Evolutionary conservation across 2,888 invertebrate genomes (phyloP), one percentile per base, ranked within the genome.

Genomic region (Druceiella hillmani): DNA sequence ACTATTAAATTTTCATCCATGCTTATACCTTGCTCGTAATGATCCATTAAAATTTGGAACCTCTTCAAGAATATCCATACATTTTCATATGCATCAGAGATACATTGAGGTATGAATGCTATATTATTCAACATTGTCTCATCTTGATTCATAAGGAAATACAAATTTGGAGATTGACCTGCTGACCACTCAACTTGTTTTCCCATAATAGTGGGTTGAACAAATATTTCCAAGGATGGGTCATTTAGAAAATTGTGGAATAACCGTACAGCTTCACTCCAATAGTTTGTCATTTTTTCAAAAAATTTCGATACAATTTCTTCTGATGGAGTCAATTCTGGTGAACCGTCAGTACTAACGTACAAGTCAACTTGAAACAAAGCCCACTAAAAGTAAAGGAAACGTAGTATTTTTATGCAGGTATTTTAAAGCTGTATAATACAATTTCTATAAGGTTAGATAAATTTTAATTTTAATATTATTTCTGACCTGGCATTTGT

Each of bases 141-240:
- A 57, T 91, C 87, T 45, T 79, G 78, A 36, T 78, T 74, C 55
- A 91, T 67, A 34, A 88, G 74, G 50, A 79, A 80, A 25, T 73
- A 66, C 17, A 91, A 62, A 43, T 79, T 78, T 0, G 90, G 89
- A 0, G 88, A 79, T 16, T 74, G 69, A 2, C 86, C 86, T 37
- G 83, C 83, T 1, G 84, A 77, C 56, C 85, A 77, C 27, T 86
- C 83, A 49, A 89, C 86, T 53, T 81, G 77, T 52, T 87, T 84
- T 11, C 83, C 85, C 75, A 90, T 88, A 44, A 92, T 84, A 11
- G 83, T 78, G 0, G 91, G 91, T 78, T 83, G 80, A 3, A 87
- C 87, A 52, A 89, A 90, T 34, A 81, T 76, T 50, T 78, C 71
- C 51, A 84, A 81, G 13, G 71, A 59, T 2, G 76, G 65, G 50